Evolutionary conservation across 1,140 invertebrate species (phyloP).

Genomic region (Drosophila pallidifrons): DNA sequence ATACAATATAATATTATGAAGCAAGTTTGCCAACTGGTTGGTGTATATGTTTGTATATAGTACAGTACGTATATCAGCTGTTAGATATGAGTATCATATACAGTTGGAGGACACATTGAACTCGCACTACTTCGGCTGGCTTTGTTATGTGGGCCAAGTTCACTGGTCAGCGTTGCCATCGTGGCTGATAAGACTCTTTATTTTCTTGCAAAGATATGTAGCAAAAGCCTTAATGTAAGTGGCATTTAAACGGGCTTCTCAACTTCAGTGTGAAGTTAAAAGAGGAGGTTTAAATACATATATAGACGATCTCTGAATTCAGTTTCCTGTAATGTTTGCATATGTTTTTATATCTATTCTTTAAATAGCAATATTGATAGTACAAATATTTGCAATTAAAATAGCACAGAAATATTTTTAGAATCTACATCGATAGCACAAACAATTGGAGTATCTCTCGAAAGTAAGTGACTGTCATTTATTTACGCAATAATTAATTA

Average conservation of each 20-base stretch:
- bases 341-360: too few species aligned
- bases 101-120: slow-evolving; percentile 1
- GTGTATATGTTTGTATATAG: slow-evolving; percentile 9
- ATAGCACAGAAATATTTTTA: not conserved
- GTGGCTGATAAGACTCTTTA: slow-evolving; percentile 18
- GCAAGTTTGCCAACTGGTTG: not conserved
- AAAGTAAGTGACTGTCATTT: too few species aligned
- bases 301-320: too few species aligned
- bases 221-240: not conserved
- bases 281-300: too few species aligned
- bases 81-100: slow-evolving; percentile 27
- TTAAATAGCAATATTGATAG: too few species aligned
- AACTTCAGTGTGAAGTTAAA: too few species aligned
- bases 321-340: too few species aligned
- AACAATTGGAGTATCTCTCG: too few species aligned
- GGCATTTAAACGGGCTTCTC: not conserved
- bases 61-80: slow-evolving; percentile 29
- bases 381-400: too few species aligned
- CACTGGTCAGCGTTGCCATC: slow-evolving; percentile 25
- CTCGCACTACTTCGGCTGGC: too few species aligned
- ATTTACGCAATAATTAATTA: not conserved
- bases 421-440: not conserved
- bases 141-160: slow-evolving; percentile 48
- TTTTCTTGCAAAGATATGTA: not conserved
- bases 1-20: slow-evolving; percentile 26